Evolutionary conservation across 2,888 invertebrate species (phyloP), one percentile per base, ranked within the genome.

Genomic region (Trilocha varians): DNA sequence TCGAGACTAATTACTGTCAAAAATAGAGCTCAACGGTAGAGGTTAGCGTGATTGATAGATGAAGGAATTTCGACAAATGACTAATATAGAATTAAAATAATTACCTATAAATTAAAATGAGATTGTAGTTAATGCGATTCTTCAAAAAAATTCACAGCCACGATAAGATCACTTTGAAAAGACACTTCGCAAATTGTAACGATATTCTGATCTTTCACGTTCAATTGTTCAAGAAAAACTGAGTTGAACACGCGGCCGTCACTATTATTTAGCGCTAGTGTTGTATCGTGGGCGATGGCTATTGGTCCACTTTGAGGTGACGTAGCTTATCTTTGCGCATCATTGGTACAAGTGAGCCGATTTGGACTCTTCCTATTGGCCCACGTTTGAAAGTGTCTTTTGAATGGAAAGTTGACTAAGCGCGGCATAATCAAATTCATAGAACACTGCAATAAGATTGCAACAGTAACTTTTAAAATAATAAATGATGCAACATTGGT

Each of bases 351-450:
- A 52, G 57, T 64, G 25, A 55, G 73, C 57, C 72, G 80, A 88
- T 89, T 88, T 90, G 91, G 87, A 89, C 65, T 36, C 18, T 53
- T 55, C 37, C 58, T 50, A 91, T 91, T 91, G 91, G 91, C 89
- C 89, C 91, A 91, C 91, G 91, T 91, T 78, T 66, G 52, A 75
- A 63, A 72, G 67, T 78, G 73, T 76, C 62, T 45, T 41, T 69
- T 55, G 55, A 60, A 55, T 51, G 45, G 50, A 51, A 44, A 34
- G 16, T 35, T 32, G 32, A 13, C n/a, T n/a, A 13, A 8, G n/a
- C 13, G 42, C 42, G 42, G 38, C 38, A 32, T 34, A 38, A 25
- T 25, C 25, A 25, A 25, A 25, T 25, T 25, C 5, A 9, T 25
- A 2, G 18, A 25, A 9, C 2, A 3, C 2, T 9, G 25, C 11